Conservation (phyloP, 2,888 invertebrate genomes). For the Chironomus riparius region DNA sequence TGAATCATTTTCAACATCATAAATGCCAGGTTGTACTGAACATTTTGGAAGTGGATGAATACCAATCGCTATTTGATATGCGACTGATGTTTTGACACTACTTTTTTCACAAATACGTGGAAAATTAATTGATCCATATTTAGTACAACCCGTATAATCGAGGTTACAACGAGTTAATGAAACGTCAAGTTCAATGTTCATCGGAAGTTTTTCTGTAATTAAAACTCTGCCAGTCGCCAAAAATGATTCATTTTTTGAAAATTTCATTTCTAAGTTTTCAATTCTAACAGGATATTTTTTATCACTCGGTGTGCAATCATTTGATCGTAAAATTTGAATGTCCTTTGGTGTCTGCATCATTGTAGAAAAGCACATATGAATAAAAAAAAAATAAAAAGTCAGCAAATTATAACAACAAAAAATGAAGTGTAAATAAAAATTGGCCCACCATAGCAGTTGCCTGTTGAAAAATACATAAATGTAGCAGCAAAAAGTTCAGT, state of each 20-base stretch:
- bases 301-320: neutral
- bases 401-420: neutral
- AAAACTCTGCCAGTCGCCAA: neutral
- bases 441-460: neutral
- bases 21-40: neutral
- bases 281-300: neutral
- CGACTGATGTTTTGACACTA: slow-evolving; percentile 2
- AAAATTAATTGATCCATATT: neutral
- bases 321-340: neutral
- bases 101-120: slow-evolving; percentile 17
- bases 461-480: neutral
- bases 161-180: slow-evolving; percentile 1
- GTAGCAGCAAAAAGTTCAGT: slow-evolving; percentile 7
- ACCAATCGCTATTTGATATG: neutral
- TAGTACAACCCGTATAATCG: neutral
- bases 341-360: neutral
- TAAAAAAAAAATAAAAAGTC: neutral
- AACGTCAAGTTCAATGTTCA: slow-evolving; percentile 6
- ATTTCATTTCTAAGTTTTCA: neutral
- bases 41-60: slow-evolving; percentile 3
- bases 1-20: slow-evolving; percentile 1
- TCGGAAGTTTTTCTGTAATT: neutral
- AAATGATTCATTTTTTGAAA: neutral
- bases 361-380: too few relatives aligned
- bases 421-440: neutral